phyloP scores from a whole-genome alignment of 2,113 vertebrate species.

The Xiphophorus hellerii region DNA sequence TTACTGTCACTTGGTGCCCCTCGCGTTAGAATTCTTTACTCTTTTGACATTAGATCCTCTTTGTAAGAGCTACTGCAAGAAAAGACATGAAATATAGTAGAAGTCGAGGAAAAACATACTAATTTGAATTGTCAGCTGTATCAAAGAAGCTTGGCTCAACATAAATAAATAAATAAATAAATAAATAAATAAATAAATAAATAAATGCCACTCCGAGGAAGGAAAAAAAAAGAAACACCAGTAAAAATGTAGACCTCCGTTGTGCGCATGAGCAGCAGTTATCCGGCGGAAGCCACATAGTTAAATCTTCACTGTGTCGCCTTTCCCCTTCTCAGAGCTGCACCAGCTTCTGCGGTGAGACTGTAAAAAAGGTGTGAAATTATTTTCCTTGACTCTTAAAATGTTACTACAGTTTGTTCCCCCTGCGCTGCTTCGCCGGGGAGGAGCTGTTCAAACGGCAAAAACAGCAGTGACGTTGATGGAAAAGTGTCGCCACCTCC shows the following conservation, averaged over 20 bases:
- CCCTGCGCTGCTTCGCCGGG: constrained; percentile 37
- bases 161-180: background rate
- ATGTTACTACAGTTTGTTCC: constrained; percentile 37
- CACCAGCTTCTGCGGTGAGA: constrained; percentile 30
- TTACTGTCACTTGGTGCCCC: no score
- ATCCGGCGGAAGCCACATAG: background rate
- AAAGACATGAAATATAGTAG: background rate
- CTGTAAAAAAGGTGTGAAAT: constrained; percentile 67
- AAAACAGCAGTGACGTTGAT: constrained; percentile 59
- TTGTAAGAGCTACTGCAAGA: no score
- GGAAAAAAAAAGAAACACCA: no score
- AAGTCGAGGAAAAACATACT: background rate
- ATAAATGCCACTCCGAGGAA: background rate
- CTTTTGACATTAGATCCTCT: no score
- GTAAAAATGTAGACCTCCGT: background rate
- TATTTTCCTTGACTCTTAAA: constrained; percentile 58
- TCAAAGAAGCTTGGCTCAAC: background rate
- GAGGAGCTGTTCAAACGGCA: constrained; percentile 1
- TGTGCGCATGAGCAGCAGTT: background rate
- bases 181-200: background rate
- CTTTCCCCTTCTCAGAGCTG: constrained; percentile 17
- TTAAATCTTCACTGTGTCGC: background rate
- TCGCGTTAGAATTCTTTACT: no score
- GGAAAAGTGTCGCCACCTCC: constrained; percentile 87
- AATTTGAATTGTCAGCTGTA: background rate